phyloP scores from a whole-genome alignment of 2,797 vertebrate genomes.

The Rhadinocentrus ornatus region DNA sequence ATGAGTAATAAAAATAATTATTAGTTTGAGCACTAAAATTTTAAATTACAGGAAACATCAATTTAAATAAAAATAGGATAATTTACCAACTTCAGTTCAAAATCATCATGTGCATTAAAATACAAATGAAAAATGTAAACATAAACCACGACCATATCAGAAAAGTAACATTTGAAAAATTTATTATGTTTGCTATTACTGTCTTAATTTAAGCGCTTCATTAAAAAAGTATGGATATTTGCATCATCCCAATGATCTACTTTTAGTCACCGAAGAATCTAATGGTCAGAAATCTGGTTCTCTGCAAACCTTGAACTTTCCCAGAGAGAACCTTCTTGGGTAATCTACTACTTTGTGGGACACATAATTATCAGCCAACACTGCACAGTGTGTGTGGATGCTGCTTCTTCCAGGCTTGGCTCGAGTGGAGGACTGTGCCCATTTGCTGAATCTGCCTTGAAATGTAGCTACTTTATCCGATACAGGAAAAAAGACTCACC shows the following conservation, averaged over 20 bases:
- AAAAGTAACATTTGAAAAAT: not conserved
- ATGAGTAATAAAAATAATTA: not conserved
- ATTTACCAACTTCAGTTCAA: not conserved
- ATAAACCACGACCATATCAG: not conserved
- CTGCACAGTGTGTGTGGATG: not conserved
- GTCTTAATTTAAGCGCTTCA: not conserved
- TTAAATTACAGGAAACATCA: not conserved
- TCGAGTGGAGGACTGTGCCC: not conserved
- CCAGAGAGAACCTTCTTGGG: too few relatives aligned
- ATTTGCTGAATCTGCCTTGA: constrained; percentile 1
- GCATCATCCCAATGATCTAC: not conserved
- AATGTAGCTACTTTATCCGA: constrained; percentile 1
- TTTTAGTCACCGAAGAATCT: too few relatives aligned
- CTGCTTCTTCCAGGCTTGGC: not conserved
- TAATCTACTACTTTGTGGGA: too few relatives aligned
- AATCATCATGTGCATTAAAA: not conserved
- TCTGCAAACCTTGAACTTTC: not conserved
- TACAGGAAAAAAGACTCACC: constrained; percentile 10
- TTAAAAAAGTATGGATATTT: not conserved
- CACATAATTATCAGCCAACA: too few relatives aligned
- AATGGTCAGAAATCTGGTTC: not conserved
- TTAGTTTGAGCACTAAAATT: not conserved
- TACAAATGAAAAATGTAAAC: not conserved
- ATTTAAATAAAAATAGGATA: not conserved
- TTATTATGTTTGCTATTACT: not conserved